phyloP scores from a whole-genome alignment of 2,113 vertebrate genomes.

The Tachycineta bicolor region DNA sequence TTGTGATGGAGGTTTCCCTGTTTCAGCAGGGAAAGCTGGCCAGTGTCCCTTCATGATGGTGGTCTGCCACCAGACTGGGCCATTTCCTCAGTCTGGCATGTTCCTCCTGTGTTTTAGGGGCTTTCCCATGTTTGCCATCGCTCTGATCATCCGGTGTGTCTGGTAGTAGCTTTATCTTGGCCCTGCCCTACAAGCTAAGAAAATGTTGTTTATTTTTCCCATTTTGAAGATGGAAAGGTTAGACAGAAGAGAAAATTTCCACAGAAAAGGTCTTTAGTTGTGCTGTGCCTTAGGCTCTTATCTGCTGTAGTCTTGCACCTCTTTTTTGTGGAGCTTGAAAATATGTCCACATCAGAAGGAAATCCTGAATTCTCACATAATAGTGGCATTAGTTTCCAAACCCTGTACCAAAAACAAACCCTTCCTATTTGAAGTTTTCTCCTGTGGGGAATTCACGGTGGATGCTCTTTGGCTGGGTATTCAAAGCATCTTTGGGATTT shows the following conservation, averaged over 20 bases:
- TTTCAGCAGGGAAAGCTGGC: not conserved
- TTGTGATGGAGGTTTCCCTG: not conserved
- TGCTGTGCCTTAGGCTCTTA: not conserved
- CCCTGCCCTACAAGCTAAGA: not conserved
- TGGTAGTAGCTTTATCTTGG: not conserved
- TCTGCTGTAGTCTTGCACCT: not conserved
- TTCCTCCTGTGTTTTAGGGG: not conserved
- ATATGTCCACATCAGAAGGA: not conserved
- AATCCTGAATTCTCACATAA: not conserved
- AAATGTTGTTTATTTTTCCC: not conserved
- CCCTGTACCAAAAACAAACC: not conserved
- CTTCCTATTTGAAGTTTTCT: conserved; percentile 15
- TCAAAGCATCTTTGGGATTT: conserved; percentile 38
- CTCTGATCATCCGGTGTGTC: not conserved
- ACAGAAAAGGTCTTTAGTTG: not conserved
- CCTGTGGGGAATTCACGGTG: not conserved
- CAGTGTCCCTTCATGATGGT: not conserved
- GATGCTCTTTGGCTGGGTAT: not conserved
- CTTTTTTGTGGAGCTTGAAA: not conserved
- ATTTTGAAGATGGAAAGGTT: not conserved
- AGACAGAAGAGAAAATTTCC: not conserved
- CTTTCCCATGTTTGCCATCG: not conserved
- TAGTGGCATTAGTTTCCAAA: not conserved
- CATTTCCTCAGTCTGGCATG: not conserved
- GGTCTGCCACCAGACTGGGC: not conserved